A percentile compares a stretch with the other conserved stretches of the same genome.
phyloP scores from a whole-genome alignment of 1,140 invertebrate genomes.

The Heliconius nattereri region DNA sequence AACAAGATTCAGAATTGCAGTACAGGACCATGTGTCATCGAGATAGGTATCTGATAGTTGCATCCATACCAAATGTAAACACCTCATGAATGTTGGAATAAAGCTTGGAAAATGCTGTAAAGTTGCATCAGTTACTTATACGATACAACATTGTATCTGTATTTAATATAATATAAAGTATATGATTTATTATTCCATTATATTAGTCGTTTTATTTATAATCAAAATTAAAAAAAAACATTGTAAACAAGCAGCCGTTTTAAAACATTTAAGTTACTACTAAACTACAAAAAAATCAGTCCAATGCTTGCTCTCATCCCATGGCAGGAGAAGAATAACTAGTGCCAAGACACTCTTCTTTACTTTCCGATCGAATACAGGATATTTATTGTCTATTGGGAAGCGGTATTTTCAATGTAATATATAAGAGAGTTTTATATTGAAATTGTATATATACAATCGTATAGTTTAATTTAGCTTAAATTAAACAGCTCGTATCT shows the following conservation, averaged over 20 bases:
- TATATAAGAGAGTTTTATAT: too few species aligned
- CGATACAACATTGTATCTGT: not conserved
- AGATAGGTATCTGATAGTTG: conserved; percentile 39
- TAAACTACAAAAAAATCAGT: too few species aligned
- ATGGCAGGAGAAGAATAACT: too few species aligned
- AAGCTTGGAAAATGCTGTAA: conserved; percentile 7
- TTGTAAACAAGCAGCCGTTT: too few species aligned
- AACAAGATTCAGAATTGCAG: conserved; percentile 34
- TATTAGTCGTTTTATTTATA: not conserved
- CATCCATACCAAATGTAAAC: conserved; percentile 34
- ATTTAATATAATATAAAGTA: not conserved
- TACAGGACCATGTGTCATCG: conserved; percentile 18
- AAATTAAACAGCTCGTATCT: not conserved
- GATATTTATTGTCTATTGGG: too few species aligned
- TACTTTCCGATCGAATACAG: too few species aligned
- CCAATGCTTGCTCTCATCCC: too few species aligned
- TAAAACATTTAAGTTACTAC: too few species aligned
- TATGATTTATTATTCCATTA: not conserved
- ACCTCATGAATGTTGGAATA: conserved; percentile 36
- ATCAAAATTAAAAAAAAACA: not conserved
- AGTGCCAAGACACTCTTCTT: too few species aligned
- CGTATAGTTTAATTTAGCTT: not conserved
- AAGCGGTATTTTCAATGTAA: too few species aligned
- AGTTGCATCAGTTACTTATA: not conserved
- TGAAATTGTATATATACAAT: too few species aligned